These are phyloP conservation scores for Chiroxiphia lanceolata DNA, from an alignment of 2,797 vertebrate species.

Conservation along the genomic window DNA sequence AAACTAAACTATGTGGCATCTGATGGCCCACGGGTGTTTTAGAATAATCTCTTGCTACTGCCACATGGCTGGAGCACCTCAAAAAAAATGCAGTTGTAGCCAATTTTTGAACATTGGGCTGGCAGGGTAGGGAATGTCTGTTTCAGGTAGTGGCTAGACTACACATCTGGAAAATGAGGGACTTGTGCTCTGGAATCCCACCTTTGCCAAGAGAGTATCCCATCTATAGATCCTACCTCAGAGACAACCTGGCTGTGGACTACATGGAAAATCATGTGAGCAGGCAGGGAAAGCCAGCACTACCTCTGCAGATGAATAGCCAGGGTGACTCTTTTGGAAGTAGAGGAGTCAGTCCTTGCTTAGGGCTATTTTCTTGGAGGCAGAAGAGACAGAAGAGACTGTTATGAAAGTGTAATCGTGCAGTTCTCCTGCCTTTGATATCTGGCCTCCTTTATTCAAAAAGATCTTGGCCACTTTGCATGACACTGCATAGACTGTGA, in stretches of 20 bases:
- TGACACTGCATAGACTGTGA: neutral
- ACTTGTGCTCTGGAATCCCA: neutral
- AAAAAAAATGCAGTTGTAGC: neutral
- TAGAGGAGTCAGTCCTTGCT: neutral
- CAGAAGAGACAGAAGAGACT: neutral
- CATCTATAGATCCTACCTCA: rapidly evolving
- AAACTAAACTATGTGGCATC: neutral
- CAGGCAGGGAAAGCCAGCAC: neutral
- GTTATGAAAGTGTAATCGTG: too few species aligned
- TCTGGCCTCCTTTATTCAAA: neutral
- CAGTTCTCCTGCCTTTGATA: neutral
- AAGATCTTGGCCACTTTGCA: neutral
- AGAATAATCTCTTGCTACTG: neutral
- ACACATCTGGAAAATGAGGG: neutral
- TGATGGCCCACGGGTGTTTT: neutral
- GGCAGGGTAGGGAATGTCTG: neutral
- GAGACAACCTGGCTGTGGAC: neutral
- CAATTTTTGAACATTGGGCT: neutral
- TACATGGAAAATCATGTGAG: rapidly evolving
- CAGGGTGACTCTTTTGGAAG: neutral
- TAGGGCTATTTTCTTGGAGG: neutral
- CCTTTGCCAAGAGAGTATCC: neutral
- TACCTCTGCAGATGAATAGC: neutral
- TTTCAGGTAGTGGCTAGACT: neutral
- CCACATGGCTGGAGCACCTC: rapidly evolving